Conservation (phyloP, 2,113 vertebrate genomes). For the Myodes glareolus region DNA sequence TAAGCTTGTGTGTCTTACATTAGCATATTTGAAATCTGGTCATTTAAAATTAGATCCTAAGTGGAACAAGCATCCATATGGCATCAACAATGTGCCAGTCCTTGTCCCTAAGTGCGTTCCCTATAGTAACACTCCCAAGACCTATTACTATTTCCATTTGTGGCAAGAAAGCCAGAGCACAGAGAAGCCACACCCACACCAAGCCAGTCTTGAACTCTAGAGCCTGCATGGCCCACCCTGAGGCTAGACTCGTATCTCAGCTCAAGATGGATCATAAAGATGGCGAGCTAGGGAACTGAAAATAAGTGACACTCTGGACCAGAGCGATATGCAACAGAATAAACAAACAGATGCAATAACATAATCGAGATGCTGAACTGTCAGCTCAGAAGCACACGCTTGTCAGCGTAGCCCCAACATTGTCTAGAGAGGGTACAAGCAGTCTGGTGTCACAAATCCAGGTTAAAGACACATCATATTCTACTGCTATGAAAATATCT, state of each 20-base stretch:
- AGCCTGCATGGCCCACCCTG: not conserved
- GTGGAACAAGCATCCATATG: not conserved
- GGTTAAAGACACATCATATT: not conserved
- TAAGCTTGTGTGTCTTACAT: slow-evolving; percentile 25
- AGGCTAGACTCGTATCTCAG: not conserved
- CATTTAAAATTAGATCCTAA: slow-evolving; percentile 62
- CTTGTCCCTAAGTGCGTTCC: not conserved
- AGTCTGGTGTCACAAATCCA: not conserved
- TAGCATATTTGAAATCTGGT: slow-evolving; percentile 54
- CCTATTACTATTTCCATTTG: not conserved
- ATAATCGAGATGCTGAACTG: slow-evolving; percentile 36
- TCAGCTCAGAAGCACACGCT: not conserved
- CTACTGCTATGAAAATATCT: not conserved
- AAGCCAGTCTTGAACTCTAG: not conserved
- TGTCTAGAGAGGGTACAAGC: slow-evolving; percentile 13
- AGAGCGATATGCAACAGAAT: not conserved
- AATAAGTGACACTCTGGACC: not conserved
- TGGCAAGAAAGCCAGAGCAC: not conserved
- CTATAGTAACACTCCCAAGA: not conserved
- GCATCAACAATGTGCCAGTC: not conserved
- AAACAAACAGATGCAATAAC: slow-evolving; percentile 37
- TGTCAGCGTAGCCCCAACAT: not conserved
- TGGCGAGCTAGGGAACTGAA: not conserved
- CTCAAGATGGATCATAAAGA: slow-evolving; percentile 37
- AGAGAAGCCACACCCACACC: not conserved